Base-by-base conservation (phyloP, 2,888 invertebrate species). In the Leucoma salicis region DNA sequence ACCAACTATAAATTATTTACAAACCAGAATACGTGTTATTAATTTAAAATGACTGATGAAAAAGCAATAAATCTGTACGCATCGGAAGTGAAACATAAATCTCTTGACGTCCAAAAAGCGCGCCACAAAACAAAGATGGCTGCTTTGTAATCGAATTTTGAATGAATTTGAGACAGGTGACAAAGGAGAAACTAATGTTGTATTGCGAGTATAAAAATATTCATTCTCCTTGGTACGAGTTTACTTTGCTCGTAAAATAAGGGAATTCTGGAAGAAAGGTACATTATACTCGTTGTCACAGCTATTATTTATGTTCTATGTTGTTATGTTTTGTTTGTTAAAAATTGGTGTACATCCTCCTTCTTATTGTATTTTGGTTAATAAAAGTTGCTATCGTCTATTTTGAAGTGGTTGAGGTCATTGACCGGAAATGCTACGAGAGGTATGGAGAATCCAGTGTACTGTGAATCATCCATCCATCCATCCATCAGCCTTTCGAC, bases 11-110 rank as follows among this genome's bases (percentile, higher is more conserved):
- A 59, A 61, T 60, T 51, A 63, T 49, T 47, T 39, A 48, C 48
- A 50, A 56, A 42, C 53, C 39, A 21, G 35, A 46, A 48, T 58
- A 52, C 49, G 60, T 54, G 53, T 49, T 44, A 53, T 63, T 52
- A 57, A 62, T 59, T 63, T 49, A 58, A 52, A 57, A 65, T 55
- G 57, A 56, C 50, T 48, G 53, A 53, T 52, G 49, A 57, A 49
- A 42, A 47, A 54, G 42, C 53, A 45, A 63, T 60, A 33, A 66
- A 62, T 55, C 66, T 57, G 44, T 61, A 64, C 57, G 58, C 40
- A 60, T 76, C 74, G 80, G 79, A 79, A 78, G 75, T 70, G 45
- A 44, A 61, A 47, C 60, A 74, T 80, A 80, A 74, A 77, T 79
- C 71, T 70, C 61, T 58, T 66, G 66, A 72, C 63, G 57, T 64